A percentile compares a stretch with the other conserved stretches of the same genome.
phyloP scores from a whole-genome alignment of 2,113 vertebrate species.

The Ptilorrhoa leucosticta region DNA sequence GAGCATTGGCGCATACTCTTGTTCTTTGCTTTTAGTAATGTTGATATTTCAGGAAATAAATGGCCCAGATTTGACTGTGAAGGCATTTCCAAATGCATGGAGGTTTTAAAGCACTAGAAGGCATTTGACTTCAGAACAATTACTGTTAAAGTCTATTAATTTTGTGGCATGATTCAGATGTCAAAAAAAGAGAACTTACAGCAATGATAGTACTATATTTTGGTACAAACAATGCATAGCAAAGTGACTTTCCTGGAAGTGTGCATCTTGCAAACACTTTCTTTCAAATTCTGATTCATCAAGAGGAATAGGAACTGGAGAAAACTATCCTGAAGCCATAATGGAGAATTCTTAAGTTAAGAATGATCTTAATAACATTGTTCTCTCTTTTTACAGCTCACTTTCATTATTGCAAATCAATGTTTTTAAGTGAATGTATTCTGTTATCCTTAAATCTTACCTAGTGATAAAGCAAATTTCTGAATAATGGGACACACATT shows the following conservation, averaged over 20 bases:
- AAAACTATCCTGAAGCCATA: background rate
- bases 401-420: background rate
- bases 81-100: background rate
- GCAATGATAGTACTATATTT: background rate
- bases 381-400: background rate
- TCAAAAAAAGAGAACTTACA: background rate
- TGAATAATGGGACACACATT: background rate
- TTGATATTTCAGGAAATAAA: background rate
- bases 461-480: background rate
- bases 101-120: background rate
- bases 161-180: background rate
- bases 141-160: conserved; percentile 18
- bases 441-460: background rate
- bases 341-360: background rate
- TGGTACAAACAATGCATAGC: background rate
- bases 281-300: background rate
- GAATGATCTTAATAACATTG: background rate
- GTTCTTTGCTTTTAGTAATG: background rate
- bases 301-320: background rate
- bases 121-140: background rate
- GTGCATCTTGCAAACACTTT: background rate
- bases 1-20: background rate
- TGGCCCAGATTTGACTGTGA: background rate
- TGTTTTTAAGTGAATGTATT: background rate
- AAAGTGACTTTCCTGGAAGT: background rate